Percentiles rank a stretch among this genome's conserved stretches.
Evolutionary conservation across 2,113 vertebrate species (phyloP).

Genomic region (Irena cyanogastra): DNA sequence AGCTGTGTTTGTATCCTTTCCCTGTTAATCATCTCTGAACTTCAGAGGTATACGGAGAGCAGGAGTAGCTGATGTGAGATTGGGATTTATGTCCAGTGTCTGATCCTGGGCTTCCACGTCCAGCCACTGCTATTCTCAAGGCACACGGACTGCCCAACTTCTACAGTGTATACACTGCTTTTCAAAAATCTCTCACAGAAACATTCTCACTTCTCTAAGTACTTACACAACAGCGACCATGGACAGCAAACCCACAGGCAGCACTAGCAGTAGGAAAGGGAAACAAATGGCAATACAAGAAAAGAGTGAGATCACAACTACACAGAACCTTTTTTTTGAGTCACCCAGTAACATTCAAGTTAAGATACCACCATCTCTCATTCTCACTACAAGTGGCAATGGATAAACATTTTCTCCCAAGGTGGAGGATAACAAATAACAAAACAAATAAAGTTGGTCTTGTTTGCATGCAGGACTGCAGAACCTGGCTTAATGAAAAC

Average conservation of each 20-base stretch:
- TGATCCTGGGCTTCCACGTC: background rate
- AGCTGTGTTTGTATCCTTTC: background rate
- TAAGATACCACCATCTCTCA: background rate
- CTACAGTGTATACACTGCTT: background rate
- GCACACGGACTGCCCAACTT: rapidly evolving
- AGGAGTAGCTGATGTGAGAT: rapidly evolving
- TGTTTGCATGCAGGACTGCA: background rate
- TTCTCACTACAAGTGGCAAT: background rate
- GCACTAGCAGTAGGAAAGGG: background rate
- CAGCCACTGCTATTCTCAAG: background rate
- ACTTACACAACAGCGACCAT: background rate
- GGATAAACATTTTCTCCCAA: background rate
- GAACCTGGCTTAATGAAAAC: background rate
- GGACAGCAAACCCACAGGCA: background rate
- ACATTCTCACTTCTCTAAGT: background rate
- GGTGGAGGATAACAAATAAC: background rate
- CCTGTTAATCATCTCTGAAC: rapidly evolving
- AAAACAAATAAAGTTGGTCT: background rate
- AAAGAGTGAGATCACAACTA: rapidly evolving
- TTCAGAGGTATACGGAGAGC: rapidly evolving
- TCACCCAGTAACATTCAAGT: background rate
- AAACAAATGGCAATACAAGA: background rate
- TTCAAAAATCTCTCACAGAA: background rate
- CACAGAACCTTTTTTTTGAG: background rate
- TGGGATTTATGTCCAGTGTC: background rate